These are phyloP conservation scores for Glossosoma conforme DNA, from an alignment of 1,140 invertebrate genomes.

Conservation along the genomic window DNA sequence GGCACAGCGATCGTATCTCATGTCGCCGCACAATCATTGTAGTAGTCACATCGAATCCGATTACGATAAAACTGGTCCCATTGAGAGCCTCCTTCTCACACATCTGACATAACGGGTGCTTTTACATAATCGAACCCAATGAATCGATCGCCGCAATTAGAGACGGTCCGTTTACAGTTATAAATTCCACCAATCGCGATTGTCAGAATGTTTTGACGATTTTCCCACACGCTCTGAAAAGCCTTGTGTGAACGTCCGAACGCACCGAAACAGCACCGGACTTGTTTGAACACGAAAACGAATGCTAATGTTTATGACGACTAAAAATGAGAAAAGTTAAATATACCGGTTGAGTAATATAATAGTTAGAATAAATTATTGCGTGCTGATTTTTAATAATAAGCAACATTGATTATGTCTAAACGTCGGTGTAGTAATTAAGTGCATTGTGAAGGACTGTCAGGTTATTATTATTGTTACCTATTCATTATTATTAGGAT, in stretches of 20 bases:
- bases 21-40: neutral
- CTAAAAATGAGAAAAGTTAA: constrained; percentile 17
- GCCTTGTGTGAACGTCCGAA: constrained; percentile 5
- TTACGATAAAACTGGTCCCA: neutral
- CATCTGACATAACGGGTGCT: constrained; percentile 26
- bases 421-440: neutral
- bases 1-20: neutral
- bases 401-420: neutral
- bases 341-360: neutral
- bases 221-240: constrained; percentile 22
- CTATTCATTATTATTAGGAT: neutral
- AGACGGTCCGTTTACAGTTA: constrained; percentile 23
- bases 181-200: constrained; percentile 3
- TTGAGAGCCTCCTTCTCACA: constrained; percentile 16
- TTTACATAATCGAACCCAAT: constrained; percentile 18
- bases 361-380: neutral
- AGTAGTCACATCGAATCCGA: neutral
- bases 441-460: neutral
- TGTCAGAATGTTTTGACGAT: constrained; percentile 1
- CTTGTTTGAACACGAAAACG: constrained; percentile 14
- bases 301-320: constrained; percentile 4
- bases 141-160: constrained; percentile 24
- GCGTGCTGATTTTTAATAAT: constrained; percentile 1
- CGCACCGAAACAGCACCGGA: constrained; percentile 13
- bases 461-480: neutral